Conservation (phyloP, 2,888 invertebrate genomes). For the Platycheirus rosarum region DNA sequence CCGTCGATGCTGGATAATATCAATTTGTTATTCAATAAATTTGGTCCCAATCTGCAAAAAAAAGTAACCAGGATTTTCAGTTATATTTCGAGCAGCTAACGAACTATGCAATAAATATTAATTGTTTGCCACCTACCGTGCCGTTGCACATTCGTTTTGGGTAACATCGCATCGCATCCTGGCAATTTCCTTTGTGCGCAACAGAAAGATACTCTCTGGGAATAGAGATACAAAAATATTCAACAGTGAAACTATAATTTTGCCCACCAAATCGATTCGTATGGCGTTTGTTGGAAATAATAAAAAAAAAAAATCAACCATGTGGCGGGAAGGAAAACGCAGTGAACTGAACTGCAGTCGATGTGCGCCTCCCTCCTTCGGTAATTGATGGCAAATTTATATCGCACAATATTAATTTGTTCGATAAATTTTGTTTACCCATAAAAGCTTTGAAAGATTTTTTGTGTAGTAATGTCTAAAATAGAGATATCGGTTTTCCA, state of each 20-base stretch:
- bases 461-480: too few species aligned
- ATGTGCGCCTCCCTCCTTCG: slow-evolving; percentile 34
- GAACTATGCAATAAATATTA: slow-evolving; percentile 60
- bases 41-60: slow-evolving; percentile 6
- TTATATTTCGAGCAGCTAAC: slow-evolving; percentile 41
- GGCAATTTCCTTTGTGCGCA: slow-evolving; percentile 44
- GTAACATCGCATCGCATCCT: slow-evolving; percentile 33
- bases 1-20: slow-evolving; percentile 32
- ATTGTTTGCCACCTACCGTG: slow-evolving; percentile 59
- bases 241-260: slow-evolving; percentile 32
- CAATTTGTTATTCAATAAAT: slow-evolving; percentile 64
- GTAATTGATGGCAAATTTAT: slow-evolving; percentile 58
- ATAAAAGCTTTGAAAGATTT: slow-evolving; percentile 42
- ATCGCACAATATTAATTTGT: slow-evolving; percentile 57
- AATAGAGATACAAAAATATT: slow-evolving; percentile 38
- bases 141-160: slow-evolving; percentile 20
- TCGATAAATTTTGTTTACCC: slow-evolving; percentile 50
- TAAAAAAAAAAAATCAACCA: slow-evolving; percentile 11
- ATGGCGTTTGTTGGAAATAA: slow-evolving; percentile 44
- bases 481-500: too few species aligned
- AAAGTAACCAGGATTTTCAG: neutral
- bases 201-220: slow-evolving; percentile 1
- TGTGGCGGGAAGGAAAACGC: slow-evolving; percentile 14
- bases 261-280: slow-evolving; percentile 35
- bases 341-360: slow-evolving; percentile 36